Conservation (phyloP, 2,888 invertebrate species). For the Malacosoma neustria region DNA sequence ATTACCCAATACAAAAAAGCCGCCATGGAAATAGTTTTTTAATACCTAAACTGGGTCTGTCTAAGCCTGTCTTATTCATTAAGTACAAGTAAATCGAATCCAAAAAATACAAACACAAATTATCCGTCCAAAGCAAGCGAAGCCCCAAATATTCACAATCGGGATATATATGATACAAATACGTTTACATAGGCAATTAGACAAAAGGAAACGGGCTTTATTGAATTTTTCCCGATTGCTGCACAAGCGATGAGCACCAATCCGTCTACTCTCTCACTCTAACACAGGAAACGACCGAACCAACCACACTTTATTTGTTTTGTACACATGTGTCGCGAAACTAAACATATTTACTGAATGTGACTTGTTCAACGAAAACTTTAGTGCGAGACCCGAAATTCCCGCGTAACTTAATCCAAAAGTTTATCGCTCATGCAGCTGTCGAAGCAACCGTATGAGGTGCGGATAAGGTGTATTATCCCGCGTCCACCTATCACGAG, state of each 20-base stretch:
- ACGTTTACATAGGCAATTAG: constrained; percentile 65
- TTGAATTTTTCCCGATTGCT: constrained; percentile 70
- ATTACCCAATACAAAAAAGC: no score
- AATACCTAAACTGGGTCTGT: no score
- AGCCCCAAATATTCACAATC: no score
- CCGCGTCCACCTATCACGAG: constrained; percentile 30
- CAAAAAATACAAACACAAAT: no score
- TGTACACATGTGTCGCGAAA: no score
- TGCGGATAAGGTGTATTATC: constrained; percentile 28
- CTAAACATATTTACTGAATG: constrained; percentile 14
- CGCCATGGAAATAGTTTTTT: no score
- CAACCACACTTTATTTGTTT: constrained; percentile 30
- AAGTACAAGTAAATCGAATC: no score
- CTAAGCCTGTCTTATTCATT: no score
- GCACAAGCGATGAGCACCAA: constrained; percentile 64
- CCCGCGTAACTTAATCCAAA: constrained; percentile 35
- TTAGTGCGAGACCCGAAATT: constrained; percentile 21
- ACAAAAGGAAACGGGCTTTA: constrained; percentile 66
- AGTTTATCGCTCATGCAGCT: constrained; percentile 27
- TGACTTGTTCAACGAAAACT: constrained; percentile 23
- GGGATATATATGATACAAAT: no score
- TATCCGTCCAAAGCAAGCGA: no score
- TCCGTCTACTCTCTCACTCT: constrained; percentile 52
- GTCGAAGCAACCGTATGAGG: constrained; percentile 25
- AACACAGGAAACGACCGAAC: constrained; percentile 35